Conservation (phyloP, 2,888 invertebrate species). For the Ochropleura leucogaster region DNA sequence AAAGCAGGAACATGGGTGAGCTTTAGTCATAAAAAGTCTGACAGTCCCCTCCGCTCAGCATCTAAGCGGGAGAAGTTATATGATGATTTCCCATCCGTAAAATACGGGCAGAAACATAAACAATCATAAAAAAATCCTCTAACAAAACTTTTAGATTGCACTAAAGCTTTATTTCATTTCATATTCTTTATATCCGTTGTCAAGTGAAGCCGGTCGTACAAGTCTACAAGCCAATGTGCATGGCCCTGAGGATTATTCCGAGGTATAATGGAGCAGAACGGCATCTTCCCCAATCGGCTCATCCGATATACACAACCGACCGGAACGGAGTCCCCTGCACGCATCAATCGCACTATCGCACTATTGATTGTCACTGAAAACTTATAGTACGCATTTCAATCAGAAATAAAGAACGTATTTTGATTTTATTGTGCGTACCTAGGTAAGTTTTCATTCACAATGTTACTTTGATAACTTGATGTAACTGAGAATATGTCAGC, state of each 20-base stretch:
- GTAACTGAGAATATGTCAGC: too few relatives aligned
- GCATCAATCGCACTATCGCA: slow-evolving; percentile 85
- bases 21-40: too few relatives aligned
- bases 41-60: too few relatives aligned
- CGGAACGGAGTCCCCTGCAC: slow-evolving; percentile 85
- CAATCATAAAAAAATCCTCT: neutral
- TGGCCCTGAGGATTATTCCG: slow-evolving; percentile 79
- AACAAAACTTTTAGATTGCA: neutral
- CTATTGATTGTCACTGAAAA: slow-evolving; percentile 83
- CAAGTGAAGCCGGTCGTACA: slow-evolving; percentile 41
- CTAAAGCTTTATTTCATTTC: slow-evolving; percentile 7
- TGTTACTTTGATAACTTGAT: too few relatives aligned
- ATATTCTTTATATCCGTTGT: slow-evolving; percentile 44
- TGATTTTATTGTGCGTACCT: neutral
- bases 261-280: slow-evolving; percentile 88
- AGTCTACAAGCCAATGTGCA: slow-evolving; percentile 56
- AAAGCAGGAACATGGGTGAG: too few relatives aligned
- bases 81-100: too few relatives aligned
- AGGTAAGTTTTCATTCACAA: too few relatives aligned
- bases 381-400: slow-evolving; percentile 73
- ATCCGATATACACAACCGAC: slow-evolving; percentile 87
- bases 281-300: slow-evolving; percentile 83
- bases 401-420: slow-evolving; percentile 50
- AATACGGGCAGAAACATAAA: neutral
- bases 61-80: too few relatives aligned